phyloP scores from a whole-genome alignment of 2,888 invertebrate species.

The Drosophila leonis region DNA sequence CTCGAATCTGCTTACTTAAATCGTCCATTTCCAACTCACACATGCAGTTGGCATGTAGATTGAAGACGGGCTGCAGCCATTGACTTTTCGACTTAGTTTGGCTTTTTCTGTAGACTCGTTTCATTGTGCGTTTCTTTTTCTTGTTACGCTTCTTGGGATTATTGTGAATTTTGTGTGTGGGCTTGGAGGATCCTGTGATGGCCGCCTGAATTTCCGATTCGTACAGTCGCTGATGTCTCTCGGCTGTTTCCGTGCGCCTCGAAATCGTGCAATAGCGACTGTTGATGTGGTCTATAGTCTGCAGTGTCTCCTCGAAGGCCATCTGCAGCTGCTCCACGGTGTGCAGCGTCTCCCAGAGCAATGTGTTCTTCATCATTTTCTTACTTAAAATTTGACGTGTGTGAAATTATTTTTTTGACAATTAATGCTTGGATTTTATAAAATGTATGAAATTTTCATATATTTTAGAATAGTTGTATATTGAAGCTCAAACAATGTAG shows the following conservation, averaged over 20 bases:
- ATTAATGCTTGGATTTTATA: neutral
- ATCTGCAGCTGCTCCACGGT: constrained; percentile 55
- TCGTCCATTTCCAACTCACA: constrained; percentile 9
- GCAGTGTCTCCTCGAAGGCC: constrained; percentile 48
- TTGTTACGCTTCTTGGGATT: constrained; percentile 1
- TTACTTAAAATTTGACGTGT: constrained; percentile 41
- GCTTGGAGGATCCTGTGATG: constrained; percentile 28
- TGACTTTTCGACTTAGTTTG: neutral
- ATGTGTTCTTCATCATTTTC: constrained; percentile 41
- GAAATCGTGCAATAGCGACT: constrained; percentile 48
- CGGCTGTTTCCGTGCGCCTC: constrained; percentile 12
- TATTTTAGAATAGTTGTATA: too few species aligned
- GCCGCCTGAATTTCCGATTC: constrained; percentile 65
- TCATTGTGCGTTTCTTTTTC: constrained; percentile 2
- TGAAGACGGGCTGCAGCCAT: neutral
- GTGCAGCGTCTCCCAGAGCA: constrained; percentile 50
- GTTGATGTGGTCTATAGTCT: constrained; percentile 39
- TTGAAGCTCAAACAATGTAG: too few species aligned
- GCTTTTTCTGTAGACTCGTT: neutral
- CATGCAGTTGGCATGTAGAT: constrained; percentile 10
- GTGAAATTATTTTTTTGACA: constrained; percentile 15
- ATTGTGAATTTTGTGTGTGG: constrained; percentile 11
- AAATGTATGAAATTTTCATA: neutral
- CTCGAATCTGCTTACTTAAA: neutral
- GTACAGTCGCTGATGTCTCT: constrained; percentile 25